phyloP scores from a whole-genome alignment of 2,113 vertebrate species.

The Laticauda laticaudata region DNA sequence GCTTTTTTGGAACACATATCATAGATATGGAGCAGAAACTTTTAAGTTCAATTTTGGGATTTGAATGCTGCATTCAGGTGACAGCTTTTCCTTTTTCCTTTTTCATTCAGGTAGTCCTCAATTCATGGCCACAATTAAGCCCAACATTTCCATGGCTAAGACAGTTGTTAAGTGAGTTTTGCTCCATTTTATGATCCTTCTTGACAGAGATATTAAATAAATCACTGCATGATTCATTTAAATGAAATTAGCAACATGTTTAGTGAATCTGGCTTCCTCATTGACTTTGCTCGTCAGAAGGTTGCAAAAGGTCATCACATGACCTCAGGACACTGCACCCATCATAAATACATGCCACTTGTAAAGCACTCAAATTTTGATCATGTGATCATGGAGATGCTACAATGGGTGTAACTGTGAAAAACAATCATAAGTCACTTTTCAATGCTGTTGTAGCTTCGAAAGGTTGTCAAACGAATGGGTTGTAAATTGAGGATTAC shows the following conservation, averaged over 20 bases:
- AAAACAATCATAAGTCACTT: not conserved
- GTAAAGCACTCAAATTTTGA: not conserved
- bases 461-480: not conserved
- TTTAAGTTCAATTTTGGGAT: not conserved
- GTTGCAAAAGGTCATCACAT: not conserved
- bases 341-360: not conserved
- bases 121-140: not conserved
- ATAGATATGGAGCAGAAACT: not conserved
- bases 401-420: not conserved
- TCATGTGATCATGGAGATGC: not conserved
- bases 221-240: too few relatives aligned
- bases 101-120: not conserved
- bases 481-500: not conserved
- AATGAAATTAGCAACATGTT: not conserved
- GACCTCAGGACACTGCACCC: not conserved
- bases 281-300: not conserved
- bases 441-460: not conserved
- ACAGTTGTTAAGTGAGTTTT: not conserved
- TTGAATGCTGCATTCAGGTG: not conserved
- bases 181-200: not conserved
- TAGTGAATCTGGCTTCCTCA: not conserved
- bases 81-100: not conserved
- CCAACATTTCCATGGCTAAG: not conserved
- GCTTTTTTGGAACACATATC: not conserved
- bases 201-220: not conserved